Evolutionary conservation across 2,888 invertebrate species (phyloP), one percentile per base, ranked within the genome.

Genomic region (Apomyelois bistriatella): DNA sequence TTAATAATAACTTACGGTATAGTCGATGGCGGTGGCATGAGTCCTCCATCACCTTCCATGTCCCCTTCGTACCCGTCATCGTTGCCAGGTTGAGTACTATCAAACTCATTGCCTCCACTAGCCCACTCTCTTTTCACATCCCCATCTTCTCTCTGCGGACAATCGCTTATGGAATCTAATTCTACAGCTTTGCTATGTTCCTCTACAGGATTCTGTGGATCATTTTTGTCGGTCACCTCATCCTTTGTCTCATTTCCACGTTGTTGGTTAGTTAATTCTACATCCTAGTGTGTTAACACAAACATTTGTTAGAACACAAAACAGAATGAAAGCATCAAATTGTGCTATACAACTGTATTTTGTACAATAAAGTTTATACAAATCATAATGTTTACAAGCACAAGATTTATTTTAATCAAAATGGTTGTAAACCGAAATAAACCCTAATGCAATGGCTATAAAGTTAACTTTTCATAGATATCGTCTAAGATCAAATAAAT

Each of bases 21-120:
- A 32, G 89, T 77, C 56, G 94, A 93, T 0, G 97, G 97, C 1
- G 97, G 97, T 1, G 97, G 97, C 97, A 97, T 97, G 30, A 97
- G 91, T 52, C 93, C 93, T 2, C 93, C 93, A 70, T 96, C 96
- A 40, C 93, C 92, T 64, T 92, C 92, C 78, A 89, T 90, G 55
- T 89, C 87, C 1, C 90, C 87, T 62, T 92, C 92, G 71, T 94
- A 93, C 22, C 94, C 93, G 56, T 94, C 94, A 53, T 93, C 94
- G 82, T 93, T 94, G 16, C 73, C 73, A 32, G 65, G 61, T 54
- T 66, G 70, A 40, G 60, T 57, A 65, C 72, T 72, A 17, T 74
- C 70, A 55, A 60, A 69, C 41, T 65, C 64, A 56, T 69, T 66
- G 28, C 73, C 70, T 15, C 65, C 61, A 22, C 59, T 64, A 7